These are phyloP conservation scores for Rhynchonycteris naso DNA, from an alignment of 2,797 vertebrate species.

Conservation along the genomic window DNA sequence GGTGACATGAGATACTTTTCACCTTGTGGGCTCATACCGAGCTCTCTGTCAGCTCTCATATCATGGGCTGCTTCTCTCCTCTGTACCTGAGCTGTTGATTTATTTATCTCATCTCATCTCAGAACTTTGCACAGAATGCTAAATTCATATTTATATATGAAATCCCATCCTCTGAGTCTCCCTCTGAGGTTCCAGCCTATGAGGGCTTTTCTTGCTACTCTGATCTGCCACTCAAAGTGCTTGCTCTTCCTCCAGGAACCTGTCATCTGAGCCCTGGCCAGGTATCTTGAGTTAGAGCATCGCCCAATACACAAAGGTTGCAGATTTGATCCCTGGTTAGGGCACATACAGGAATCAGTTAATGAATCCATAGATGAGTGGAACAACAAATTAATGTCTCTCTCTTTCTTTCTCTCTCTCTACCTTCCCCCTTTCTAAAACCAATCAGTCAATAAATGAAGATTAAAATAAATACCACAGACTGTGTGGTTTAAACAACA, in stretches of 20 bases:
- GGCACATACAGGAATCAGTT: too few relatives aligned
- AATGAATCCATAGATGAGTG: too few relatives aligned
- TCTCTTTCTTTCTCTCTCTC: too few relatives aligned
- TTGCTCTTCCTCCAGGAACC: not conserved
- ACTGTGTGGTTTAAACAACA: too few relatives aligned
- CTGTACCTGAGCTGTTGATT: not conserved
- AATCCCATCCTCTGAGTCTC: not conserved
- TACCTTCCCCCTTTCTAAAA: too few relatives aligned
- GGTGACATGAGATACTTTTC: not conserved
- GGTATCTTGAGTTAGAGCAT: too few relatives aligned
- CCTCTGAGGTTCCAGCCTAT: not conserved
- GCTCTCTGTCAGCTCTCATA: not conserved
- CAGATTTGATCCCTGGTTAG: too few relatives aligned
- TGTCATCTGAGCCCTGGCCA: not conserved
- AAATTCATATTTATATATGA: not conserved
- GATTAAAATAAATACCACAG: too few relatives aligned
- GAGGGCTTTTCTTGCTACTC: not conserved
- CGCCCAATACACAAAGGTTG: too few relatives aligned
- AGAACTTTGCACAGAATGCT: not conserved
- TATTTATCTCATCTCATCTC: not conserved
- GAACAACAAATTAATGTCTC: too few relatives aligned
- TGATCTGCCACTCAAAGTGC: not conserved
- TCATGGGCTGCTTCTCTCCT: not conserved
- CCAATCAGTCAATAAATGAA: too few relatives aligned
- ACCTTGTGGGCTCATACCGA: not conserved